phyloP scores from a whole-genome alignment of 2,888 invertebrate species.

The Diadromus collaris region DNA sequence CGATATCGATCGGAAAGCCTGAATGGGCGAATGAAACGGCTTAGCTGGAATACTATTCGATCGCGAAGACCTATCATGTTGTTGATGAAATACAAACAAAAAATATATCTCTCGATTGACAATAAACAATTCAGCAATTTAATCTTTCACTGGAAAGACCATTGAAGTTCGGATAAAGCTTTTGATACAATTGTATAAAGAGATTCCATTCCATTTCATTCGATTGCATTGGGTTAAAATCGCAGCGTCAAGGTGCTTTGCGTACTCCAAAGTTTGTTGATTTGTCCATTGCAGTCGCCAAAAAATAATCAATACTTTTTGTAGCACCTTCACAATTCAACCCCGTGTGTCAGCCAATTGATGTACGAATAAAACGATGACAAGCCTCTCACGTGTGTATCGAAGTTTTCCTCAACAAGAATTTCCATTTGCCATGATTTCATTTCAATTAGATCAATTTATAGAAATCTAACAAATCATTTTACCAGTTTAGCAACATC shows the following conservation, averaged over 20 bases:
- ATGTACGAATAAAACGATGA: no score
- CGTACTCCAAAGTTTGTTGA: no score
- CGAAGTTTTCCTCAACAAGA: no score
- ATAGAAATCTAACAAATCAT: background rate
- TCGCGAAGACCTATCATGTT: background rate
- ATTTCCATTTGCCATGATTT: background rate
- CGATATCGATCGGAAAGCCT: slow-evolving; percentile 40
- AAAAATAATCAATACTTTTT: background rate
- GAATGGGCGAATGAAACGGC: background rate
- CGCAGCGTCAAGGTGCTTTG: no score
- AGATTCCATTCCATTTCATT: background rate
- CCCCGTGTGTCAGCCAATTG: no score
- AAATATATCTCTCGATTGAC: background rate
- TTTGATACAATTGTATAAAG: background rate
- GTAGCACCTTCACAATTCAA: background rate
- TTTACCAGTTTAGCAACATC: no score
- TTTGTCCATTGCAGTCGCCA: no score
- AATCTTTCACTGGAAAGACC: background rate
- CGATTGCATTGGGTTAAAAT: background rate
- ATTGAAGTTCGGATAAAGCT: background rate
- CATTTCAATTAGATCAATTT: background rate
- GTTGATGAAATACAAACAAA: background rate
- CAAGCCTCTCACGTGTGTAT: no score
- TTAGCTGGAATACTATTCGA: background rate
- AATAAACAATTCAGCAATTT: background rate